phyloP scores from a whole-genome alignment of 1,140 invertebrate genomes.

The Drosophila chauvacae region DNA sequence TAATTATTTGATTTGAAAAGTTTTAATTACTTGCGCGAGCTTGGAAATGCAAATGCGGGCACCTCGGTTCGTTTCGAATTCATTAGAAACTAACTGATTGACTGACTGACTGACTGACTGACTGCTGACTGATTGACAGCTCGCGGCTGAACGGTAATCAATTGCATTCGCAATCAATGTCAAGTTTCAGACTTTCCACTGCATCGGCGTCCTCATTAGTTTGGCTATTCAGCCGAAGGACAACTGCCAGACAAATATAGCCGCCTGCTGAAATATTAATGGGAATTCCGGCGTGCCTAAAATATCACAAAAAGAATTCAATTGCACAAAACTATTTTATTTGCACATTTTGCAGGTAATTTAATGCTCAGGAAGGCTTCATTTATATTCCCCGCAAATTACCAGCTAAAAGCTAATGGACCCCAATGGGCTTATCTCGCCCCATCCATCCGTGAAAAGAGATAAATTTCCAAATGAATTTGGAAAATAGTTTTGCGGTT shows the following conservation, averaged over 20 bases:
- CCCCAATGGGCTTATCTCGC: neutral
- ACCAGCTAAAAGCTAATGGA: slow-evolving; percentile 41
- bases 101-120: slow-evolving; percentile 25
- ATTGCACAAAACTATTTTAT: slow-evolving; percentile 30
- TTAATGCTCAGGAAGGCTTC: slow-evolving; percentile 35
- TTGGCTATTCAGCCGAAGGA: slow-evolving; percentile 49
- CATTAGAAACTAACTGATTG: slow-evolving; percentile 46
- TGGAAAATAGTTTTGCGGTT: slow-evolving; percentile 47
- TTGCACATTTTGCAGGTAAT: slow-evolving; percentile 35
- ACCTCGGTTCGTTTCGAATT: slow-evolving; percentile 28
- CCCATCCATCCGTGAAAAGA: neutral
- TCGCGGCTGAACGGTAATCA: slow-evolving; percentile 44
- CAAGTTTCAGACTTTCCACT: slow-evolving; percentile 41
- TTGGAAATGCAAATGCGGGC: slow-evolving; percentile 40
- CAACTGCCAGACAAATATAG: slow-evolving; percentile 27
- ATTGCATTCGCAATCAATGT: slow-evolving; percentile 73
- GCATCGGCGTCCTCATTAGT: slow-evolving; percentile 58
- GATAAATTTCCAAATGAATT: slow-evolving; percentile 24
- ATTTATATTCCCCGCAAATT: slow-evolving; percentile 28
- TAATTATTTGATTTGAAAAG: slow-evolving; percentile 83
- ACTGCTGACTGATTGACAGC: slow-evolving; percentile 49
- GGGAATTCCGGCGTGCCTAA: slow-evolving; percentile 14
- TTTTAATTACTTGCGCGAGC: slow-evolving; percentile 78
- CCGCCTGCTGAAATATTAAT: slow-evolving; percentile 48
- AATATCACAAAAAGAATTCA: slow-evolving; percentile 27